Evolutionary conservation across 2,888 invertebrate species (phyloP).

Genomic region (Andrena minutula): DNA sequence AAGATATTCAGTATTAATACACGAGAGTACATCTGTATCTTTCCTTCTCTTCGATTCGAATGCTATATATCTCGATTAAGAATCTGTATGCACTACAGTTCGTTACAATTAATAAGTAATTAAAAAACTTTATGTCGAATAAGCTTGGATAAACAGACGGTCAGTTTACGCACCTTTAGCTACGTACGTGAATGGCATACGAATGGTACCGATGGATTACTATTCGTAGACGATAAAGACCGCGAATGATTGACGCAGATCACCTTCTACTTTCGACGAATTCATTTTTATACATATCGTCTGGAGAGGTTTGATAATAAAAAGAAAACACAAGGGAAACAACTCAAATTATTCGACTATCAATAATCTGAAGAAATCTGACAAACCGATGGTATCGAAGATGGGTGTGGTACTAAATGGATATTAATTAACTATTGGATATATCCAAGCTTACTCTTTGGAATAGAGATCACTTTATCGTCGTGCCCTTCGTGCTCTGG

Average conservation of each 20-base stretch:
- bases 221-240: slow-evolving; percentile 18
- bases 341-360: slow-evolving; percentile 14
- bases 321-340: background rate
- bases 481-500: slow-evolving; percentile 81
- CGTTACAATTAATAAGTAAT: slow-evolving; percentile 27
- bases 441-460: slow-evolving; percentile 45
- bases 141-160: slow-evolving; percentile 43
- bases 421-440: slow-evolving; percentile 28
- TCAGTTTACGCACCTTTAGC: slow-evolving; percentile 4
- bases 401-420: slow-evolving; percentile 21
- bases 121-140: slow-evolving; percentile 26
- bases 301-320: slow-evolving; percentile 14
- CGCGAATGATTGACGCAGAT: background rate
- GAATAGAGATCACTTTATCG: slow-evolving; percentile 74
- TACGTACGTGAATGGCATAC: background rate
- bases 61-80: slow-evolving; percentile 27
- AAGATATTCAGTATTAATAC: slow-evolving; percentile 24
- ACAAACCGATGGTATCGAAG: slow-evolving; percentile 26
- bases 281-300: background rate
- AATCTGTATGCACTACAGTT: slow-evolving; percentile 40
- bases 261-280: background rate
- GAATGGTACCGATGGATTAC: background rate
- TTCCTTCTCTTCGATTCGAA: slow-evolving; percentile 20
- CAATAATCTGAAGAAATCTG: slow-evolving; percentile 11
- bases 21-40: slow-evolving; percentile 27